Conservation (phyloP, 2,888 invertebrate species). For the Micoletzkya japonica region DNA sequence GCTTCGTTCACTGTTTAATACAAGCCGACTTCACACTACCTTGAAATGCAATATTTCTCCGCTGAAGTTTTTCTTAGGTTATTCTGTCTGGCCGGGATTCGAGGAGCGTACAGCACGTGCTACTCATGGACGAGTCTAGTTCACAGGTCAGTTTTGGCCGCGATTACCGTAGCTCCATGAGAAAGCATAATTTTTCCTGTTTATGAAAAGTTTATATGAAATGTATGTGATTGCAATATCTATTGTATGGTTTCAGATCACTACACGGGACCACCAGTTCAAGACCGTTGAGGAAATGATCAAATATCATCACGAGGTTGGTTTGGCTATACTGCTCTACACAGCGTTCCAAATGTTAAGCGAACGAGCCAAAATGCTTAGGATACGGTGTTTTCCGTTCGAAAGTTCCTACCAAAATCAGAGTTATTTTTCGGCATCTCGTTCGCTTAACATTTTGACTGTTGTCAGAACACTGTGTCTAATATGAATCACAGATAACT, state of each 20-base stretch:
- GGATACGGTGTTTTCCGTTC: not conserved
- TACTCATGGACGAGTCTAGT: constrained; percentile 15
- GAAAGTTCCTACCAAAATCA: too few species aligned
- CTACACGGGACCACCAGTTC: constrained; percentile 15
- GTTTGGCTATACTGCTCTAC: not conserved
- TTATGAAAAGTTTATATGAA: not conserved
- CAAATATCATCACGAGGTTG: constrained; percentile 11
- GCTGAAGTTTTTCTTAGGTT: constrained; percentile 1
- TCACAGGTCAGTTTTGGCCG: not conserved
- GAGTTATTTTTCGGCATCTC: too few species aligned
- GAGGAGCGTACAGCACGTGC: constrained; percentile 6
- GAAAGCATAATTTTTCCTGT: not conserved
- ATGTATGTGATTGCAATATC: not conserved
- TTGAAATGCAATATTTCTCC: too few species aligned
- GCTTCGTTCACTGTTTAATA: too few species aligned
- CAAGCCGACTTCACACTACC: too few species aligned
- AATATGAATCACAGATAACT: too few species aligned
- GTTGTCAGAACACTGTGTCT: too few species aligned
- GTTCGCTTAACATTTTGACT: too few species aligned
- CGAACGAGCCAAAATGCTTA: too few species aligned
- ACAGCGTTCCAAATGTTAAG: not conserved
- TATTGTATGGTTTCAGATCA: not conserved
- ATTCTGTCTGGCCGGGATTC: constrained; percentile 23
- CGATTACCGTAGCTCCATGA: not conserved
- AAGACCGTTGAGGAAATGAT: constrained; percentile 11